Percentiles rank a stretch among this genome's conserved stretches.
Evolutionary conservation across 2,888 invertebrate genomes (phyloP).

Genomic region (Polydesmus complanatus): DNA sequence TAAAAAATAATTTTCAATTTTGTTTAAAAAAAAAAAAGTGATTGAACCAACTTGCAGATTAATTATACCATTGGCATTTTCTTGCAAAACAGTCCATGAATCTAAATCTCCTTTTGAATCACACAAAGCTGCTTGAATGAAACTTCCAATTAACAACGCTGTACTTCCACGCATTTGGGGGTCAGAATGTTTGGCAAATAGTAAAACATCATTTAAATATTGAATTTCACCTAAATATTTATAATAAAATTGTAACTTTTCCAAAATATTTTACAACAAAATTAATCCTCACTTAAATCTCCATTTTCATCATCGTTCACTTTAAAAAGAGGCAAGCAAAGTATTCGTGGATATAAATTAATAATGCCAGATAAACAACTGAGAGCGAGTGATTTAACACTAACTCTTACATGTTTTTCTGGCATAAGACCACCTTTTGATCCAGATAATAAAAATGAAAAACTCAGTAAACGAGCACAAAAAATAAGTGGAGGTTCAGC

Average conservation of each 20-base stretch:
- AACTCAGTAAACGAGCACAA: conserved; percentile 54
- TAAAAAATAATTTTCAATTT: conserved; percentile 12
- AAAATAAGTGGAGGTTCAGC: conserved; percentile 51
- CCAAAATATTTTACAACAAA: not conserved
- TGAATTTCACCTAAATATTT: conserved; percentile 34
- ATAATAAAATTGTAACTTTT: conserved; percentile 14
- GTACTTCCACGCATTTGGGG: conserved; percentile 66
- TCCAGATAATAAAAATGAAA: conserved; percentile 58
- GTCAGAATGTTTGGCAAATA: conserved; percentile 57
- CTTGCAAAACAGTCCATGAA: conserved; percentile 10
- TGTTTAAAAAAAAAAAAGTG: conserved; percentile 14
- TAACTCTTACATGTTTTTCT: conserved; percentile 67
- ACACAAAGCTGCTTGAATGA: conserved; percentile 46
- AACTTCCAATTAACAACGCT: conserved; percentile 50
- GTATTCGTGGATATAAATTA: conserved; percentile 54
- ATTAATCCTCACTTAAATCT: not conserved
- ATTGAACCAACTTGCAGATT: conserved; percentile 12
- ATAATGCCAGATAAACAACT: conserved; percentile 63
- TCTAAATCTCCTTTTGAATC: conserved; percentile 33
- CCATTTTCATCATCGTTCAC: not conserved
- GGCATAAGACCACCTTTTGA: conserved; percentile 44
- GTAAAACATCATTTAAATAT: conserved; percentile 52
- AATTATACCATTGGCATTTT: conserved; percentile 7
- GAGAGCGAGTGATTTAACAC: conserved; percentile 75
- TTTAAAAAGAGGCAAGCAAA: conserved; percentile 44